Base-by-base conservation (phyloP, 2,888 invertebrate species). In the Pyrgus malvae region DNA sequence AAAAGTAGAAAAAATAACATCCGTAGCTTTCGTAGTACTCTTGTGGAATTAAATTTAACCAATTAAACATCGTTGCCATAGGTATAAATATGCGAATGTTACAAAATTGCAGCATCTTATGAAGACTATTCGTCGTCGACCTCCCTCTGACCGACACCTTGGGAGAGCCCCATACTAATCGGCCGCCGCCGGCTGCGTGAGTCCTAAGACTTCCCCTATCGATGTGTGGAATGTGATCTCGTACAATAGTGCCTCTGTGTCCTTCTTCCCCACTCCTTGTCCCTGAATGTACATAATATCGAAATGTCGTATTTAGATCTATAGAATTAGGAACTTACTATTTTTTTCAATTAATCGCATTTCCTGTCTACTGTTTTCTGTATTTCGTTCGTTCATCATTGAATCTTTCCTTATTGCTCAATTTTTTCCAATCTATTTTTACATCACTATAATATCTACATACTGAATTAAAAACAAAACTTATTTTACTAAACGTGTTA, bases 41-140 rank as follows among this genome's bases (percentile, higher is more conserved):
- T 31, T 49, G 31, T 42, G 68, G 71, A 72, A 69, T 68, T 68
- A 70, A 72, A 74, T 74, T 77, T 83, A 86, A 86, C 80, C 80
- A 76, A 83, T 84, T 80, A 62, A 74, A 78, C 82, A 69, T 86
- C 84, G 68, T 87, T 87, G 85, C 86, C 82, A 80, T 88, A 88
- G 87, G 88, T 88, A 83, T 88, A 88, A 88, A 85, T 87, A 84
- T 88, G 84, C 77, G 84, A 87, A 86, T 88, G 77, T 88, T 88
- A 87, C 86, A 88, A 87, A 87, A 85, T 92, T 93, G 91, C 93
- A 93, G 93, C 93, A 90, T 93, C 93, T 86, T 93, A 91, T 91
- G 93, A 93, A 91, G 93, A 93, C 89, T 93, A 92, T 91, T 93
- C 93, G 79, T 93, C 93, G 84, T 93, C 93, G 83, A 93, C 93